Base-by-base conservation (phyloP, 1,140 invertebrate genomes). In the Goniozus legneri region DNA sequence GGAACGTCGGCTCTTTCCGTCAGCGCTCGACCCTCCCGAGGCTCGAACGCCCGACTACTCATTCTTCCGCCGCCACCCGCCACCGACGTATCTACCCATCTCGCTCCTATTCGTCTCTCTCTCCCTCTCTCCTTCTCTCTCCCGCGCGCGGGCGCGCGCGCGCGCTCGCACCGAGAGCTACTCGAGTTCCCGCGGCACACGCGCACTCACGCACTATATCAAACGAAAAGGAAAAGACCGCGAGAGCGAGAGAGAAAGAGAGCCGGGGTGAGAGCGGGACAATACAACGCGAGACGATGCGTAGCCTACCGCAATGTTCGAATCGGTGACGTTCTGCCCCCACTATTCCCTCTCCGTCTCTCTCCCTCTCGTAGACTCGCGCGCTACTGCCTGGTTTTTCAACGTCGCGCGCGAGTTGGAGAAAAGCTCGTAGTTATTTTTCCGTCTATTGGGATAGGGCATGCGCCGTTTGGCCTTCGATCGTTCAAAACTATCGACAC, bases 241-340 rank as follows among this genome's bases (percentile, higher is more conserved):
- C 6, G 24, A 27, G 24, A 27, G 24, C 6, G 40, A 13, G 20
- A 35, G 20, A 36, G n/a, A 42, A 27, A 37, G 34, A 24, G 19
- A 50, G 21, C 24, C 31, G 38, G 22, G 44, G 24, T 27, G 24
- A 27, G 24, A 6, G 24, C 12, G 12, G 6, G 12, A 6, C 6
- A 27, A 27, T 37, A 35, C 40, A 31, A 46, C 47, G 46, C 47
- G 52, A 37, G 48, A 56, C 52, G 47, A 56, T 58, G 59, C 65
- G 60, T 60, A 70, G 60, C 68, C 69, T 72, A 72, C 69, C 68
- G 62, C 68, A 72, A 72, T 67, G 50, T 62, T 46, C 43, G 36
- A 24, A 32, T 37, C 14, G 32, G 48, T 51, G 52, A 63, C 52
- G 39, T 20, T 36, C 33, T 3, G 8, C 18, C 12, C 15, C 15